Conservation (phyloP, 1,140 invertebrate genomes). For the Xylocopa sonorina region DNA sequence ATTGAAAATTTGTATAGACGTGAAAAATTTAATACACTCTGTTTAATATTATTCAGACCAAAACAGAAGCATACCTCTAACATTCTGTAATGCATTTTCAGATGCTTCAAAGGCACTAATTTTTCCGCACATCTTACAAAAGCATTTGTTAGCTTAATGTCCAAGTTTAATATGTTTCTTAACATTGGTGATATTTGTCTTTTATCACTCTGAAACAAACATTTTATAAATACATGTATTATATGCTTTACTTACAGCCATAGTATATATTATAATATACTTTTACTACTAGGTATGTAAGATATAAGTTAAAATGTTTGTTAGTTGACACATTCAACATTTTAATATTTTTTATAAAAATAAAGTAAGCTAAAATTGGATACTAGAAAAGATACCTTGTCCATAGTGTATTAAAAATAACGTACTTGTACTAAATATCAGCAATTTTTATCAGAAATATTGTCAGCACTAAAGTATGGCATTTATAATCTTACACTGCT, state of each 20-base stretch:
- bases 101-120: conserved; percentile 83
- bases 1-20: neutral
- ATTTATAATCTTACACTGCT: no score
- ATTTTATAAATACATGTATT: neutral
- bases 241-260: neutral
- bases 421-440: neutral
- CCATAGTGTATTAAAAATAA: neutral
- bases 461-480: neutral
- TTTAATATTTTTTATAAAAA: neutral
- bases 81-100: conserved; percentile 85
- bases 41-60: neutral
- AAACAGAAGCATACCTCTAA: conserved; percentile 84
- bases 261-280: neutral
- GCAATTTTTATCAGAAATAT: neutral
- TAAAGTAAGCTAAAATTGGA: neutral
- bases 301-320: neutral
- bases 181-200: conserved; percentile 82
- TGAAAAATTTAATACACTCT: conserved; percentile 6
- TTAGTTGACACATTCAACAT: neutral
- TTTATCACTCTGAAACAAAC: conserved; percentile 69
- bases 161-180: conserved; percentile 83
- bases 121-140: conserved; percentile 84
- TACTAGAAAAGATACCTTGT: conserved; percentile 7
- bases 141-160: conserved; percentile 85
- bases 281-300: neutral